Percentiles rank a stretch among this genome's conserved stretches.
Evolutionary conservation across 2,113 vertebrate species (phyloP).

Genomic region (Peromyscus polionotus): DNA sequence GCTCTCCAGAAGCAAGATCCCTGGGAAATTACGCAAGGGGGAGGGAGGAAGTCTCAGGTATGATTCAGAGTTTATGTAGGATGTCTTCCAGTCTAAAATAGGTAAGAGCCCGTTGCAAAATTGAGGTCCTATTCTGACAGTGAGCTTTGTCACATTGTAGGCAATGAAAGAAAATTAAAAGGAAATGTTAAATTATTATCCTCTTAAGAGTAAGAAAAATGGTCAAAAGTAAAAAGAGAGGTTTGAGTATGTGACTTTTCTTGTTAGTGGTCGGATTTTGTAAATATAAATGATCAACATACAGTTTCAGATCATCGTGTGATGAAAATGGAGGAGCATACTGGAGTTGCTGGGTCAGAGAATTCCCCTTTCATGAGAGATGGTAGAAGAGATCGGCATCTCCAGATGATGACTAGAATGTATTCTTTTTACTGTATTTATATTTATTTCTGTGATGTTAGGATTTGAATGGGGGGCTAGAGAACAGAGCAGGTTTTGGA

Average conservation of each 20-base stretch:
- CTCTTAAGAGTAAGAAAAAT: slow-evolving; percentile 31
- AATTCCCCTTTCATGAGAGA: slow-evolving; percentile 55
- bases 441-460: slow-evolving; percentile 42
- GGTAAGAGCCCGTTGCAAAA: slow-evolving; percentile 47
- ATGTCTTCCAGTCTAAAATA: slow-evolving; percentile 37
- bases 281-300: neutral
- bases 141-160: slow-evolving; percentile 23
- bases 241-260: slow-evolving; percentile 23
- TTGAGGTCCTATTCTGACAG: neutral
- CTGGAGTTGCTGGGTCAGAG: neutral
- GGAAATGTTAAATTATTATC: slow-evolving; percentile 28
- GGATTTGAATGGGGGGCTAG: neutral
- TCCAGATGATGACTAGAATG: slow-evolving; percentile 26
- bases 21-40: neutral
- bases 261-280: slow-evolving; percentile 40
- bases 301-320: neutral
- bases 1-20: slow-evolving; percentile 15
- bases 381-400: slow-evolving; percentile 2
- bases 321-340: slow-evolving; percentile 13
- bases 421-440: neutral
- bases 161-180: slow-evolving; percentile 18
- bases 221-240: neutral
- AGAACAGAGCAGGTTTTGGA: slow-evolving; percentile 34
- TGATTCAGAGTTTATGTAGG: slow-evolving; percentile 18
- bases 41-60: slow-evolving; percentile 47